Conservation (phyloP, 1,140 invertebrate genomes). For the Ceratosolen solmsi region DNA sequence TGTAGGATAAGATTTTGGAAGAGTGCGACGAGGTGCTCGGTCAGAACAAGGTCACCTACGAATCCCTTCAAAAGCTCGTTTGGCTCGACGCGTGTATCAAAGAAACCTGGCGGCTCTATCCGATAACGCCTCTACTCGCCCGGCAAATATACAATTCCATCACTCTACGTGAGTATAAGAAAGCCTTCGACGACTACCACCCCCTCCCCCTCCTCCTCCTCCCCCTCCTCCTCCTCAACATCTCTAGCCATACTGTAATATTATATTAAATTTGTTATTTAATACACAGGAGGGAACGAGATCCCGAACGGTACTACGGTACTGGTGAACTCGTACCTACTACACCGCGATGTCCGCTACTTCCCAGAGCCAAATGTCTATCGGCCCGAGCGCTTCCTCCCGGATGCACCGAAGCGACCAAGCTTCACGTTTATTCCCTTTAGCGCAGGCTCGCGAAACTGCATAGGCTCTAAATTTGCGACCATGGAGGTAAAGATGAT, state of each 20-base stretch:
- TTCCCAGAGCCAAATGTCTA: constrained; percentile 78
- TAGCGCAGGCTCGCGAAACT: constrained; percentile 76
- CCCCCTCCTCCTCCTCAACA: too few relatives aligned
- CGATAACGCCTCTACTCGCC: constrained; percentile 75
- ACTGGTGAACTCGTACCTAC: constrained; percentile 62
- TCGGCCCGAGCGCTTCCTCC: constrained; percentile 77
- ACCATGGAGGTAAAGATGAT: constrained; percentile 77
- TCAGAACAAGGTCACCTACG: constrained; percentile 64
- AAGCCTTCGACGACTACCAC: neutral
- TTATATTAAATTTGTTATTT: too few relatives aligned
- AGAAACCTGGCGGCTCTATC: constrained; percentile 72
- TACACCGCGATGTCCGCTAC: constrained; percentile 75
- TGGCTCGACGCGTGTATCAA: constrained; percentile 76
- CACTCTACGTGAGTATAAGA: constrained; percentile 58
- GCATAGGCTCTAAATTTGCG: constrained; percentile 74
- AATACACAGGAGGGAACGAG: constrained; percentile 59
- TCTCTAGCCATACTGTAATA: too few relatives aligned
- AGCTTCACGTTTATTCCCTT: constrained; percentile 77
- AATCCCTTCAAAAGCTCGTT: constrained; percentile 70
- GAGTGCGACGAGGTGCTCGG: constrained; percentile 73
- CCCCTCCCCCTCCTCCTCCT: too few relatives aligned
- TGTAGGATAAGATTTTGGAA: constrained; percentile 73
- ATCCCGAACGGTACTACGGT: constrained; percentile 64
- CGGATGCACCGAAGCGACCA: constrained; percentile 67
- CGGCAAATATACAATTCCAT: constrained; percentile 70